Evolutionary conservation across 2,888 invertebrate species (phyloP).

Genomic region (Eumacrocentrus americanus): DNA sequence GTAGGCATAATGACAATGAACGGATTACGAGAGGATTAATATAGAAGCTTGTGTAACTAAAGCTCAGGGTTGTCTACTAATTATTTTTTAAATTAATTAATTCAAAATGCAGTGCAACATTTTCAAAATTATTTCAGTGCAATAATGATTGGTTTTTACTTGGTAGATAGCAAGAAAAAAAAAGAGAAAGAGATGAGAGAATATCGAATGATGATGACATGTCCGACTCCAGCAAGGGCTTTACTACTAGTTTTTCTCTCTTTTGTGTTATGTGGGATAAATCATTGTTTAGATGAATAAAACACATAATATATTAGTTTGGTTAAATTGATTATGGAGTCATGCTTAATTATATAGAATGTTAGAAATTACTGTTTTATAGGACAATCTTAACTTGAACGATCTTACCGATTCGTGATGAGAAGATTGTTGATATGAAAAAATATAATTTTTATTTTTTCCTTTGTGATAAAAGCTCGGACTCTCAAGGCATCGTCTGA

Average conservation of each 20-base stretch:
- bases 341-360: slow-evolving; percentile 2
- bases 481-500: slow-evolving; percentile 19
- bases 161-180: no score
- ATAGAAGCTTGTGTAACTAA: no score
- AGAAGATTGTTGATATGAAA: not conserved
- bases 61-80: no score
- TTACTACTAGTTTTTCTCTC: no score
- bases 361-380: not conserved
- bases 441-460: not conserved
- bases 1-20: not conserved
- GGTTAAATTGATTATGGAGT: not conserved
- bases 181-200: no score
- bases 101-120: no score
- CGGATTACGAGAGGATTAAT: not conserved
- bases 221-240: no score
- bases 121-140: no score
- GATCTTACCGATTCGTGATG: slow-evolving; percentile 1
- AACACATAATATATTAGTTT: no score
- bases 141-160: no score
- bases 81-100: not conserved
- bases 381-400: not conserved
- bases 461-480: not conserved
- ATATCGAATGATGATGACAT: no score
- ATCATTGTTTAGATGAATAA: not conserved
- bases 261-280: no score